Base-by-base conservation (phyloP, 1,140 invertebrate genomes). In the Ips nitidus region DNA sequence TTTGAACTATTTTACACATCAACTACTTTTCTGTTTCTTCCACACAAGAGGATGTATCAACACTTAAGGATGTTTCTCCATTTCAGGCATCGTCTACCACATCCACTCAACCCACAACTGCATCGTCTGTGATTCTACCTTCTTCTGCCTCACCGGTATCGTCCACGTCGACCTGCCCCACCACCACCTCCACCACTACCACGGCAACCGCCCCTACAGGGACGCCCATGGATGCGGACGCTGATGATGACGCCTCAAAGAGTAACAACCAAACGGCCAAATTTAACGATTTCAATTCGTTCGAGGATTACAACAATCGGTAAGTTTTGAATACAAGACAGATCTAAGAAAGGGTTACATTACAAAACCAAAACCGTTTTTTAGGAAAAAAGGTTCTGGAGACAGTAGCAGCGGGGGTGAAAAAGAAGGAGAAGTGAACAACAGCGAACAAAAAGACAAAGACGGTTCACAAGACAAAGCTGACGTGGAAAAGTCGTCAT, bases 251-350 rank as follows among this genome's bases (percentile, higher is more conserved):
- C 37, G 41, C 43, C 47, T 8, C 59, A 47, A 4, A 43, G 22
- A 47, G 53, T 8, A 65, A 64, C 43, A 57, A n/a, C 38, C 66
- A 70, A 57, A 55, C 59, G 3, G 73, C 69, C 37, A 74, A 73
- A 36, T 75, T 72, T 62, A 73, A 47, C 56, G 74, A 74, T 64
- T 73, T 72, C 62, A 75, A 72, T 60, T 71, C 74, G 61, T 74
- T 74, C 69, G 75, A 80, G 64, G 71, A 78, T 67, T 74, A 74
- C 71, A 74, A 76, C 41, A 76, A 77, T 45, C 65, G 65, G 70
- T 63, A 22, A 56, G 58, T n/a, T n/a, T n/a, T n/a, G n/a, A n/a
- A n/a, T n/a, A n/a, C n/a, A n/a, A n/a, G n/a, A n/a, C n/a, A n/a
- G n/a, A n/a, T n/a, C n/a, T n/a, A n/a, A n/a, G n/a, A n/a, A n/a